Conservation (phyloP, 2,797 vertebrate species). For the Craterocephalus amniculus region DNA sequence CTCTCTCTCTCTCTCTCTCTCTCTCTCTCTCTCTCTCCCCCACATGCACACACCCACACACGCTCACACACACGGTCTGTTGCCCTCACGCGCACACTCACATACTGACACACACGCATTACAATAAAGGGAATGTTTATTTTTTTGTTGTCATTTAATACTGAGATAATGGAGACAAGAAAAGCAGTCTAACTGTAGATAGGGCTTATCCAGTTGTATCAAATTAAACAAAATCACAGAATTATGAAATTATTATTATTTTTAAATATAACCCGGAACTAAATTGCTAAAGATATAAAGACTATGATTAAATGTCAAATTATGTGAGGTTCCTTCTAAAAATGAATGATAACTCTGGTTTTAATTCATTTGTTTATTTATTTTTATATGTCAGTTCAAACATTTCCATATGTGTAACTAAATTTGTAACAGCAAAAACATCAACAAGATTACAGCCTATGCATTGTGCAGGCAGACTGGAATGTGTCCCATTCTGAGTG, state of each 20-base stretch:
- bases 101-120: not conserved
- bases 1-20: conserved; percentile 20
- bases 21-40: conserved; percentile 13
- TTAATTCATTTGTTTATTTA: not conserved
- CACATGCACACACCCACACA: not conserved
- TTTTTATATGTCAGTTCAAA: no score
- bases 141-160: not conserved
- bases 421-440: not conserved
- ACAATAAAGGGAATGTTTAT: not conserved
- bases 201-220: not conserved
- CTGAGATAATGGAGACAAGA: not conserved
- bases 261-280: no score
- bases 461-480: conserved; percentile 16
- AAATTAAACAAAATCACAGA: not conserved
- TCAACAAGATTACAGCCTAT: not conserved
- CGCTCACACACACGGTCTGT: not conserved
- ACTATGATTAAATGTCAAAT: not conserved
- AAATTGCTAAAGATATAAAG: no score
- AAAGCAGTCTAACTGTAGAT: not conserved
- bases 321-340: not conserved
- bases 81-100: not conserved
- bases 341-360: not conserved
- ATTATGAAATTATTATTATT: not conserved
- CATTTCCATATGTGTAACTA: not conserved
- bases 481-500: conserved; percentile 30